Percentiles rank a stretch among this genome's conserved stretches.
Evolutionary conservation across 2,113 vertebrate genomes (phyloP).

Genomic region (Chascanopsetta lugubris): DNA sequence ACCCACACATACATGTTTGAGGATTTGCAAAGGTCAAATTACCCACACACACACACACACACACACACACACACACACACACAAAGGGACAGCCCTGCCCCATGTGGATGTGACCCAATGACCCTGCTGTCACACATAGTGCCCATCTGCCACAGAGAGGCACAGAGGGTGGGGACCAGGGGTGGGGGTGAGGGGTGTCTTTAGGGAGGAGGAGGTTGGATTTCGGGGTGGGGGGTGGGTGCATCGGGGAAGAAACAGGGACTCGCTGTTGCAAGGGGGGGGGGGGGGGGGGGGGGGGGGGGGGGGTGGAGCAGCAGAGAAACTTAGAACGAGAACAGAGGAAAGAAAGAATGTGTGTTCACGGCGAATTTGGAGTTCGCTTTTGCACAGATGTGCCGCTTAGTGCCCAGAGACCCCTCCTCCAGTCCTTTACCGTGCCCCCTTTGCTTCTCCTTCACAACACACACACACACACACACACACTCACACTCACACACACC

Average conservation of each 20-base stretch:
- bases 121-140: constrained; percentile 81
- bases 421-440: constrained; percentile 1
- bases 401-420: constrained; percentile 12
- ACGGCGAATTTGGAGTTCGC: constrained; percentile 62
- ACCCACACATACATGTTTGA: constrained; percentile 33
- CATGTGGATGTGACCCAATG: constrained; percentile 82
- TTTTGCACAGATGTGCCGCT: constrained; percentile 67
- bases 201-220: constrained; percentile 17
- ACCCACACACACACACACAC: constrained; percentile 37
- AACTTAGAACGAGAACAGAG: constrained; percentile 30
- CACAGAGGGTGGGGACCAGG: constrained; percentile 55
- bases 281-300: background rate
- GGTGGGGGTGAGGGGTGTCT: constrained; percentile 24
- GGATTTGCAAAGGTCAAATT: constrained; percentile 64
- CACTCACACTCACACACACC: constrained; percentile 7
- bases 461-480: constrained; percentile 14
- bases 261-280: too few species aligned
- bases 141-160: constrained; percentile 82
- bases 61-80: constrained; percentile 37
- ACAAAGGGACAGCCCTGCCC: constrained; percentile 56
- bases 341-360: constrained; percentile 67
- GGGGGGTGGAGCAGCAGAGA: constrained; percentile 1
- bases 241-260: too few species aligned
- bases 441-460: background rate
- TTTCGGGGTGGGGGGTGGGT: constrained; percentile 11